Evolutionary conservation across 2,888 invertebrate genomes (phyloP), one percentile per base, ranked within the genome.

Genomic region (Drosophila imparisetae): DNA sequence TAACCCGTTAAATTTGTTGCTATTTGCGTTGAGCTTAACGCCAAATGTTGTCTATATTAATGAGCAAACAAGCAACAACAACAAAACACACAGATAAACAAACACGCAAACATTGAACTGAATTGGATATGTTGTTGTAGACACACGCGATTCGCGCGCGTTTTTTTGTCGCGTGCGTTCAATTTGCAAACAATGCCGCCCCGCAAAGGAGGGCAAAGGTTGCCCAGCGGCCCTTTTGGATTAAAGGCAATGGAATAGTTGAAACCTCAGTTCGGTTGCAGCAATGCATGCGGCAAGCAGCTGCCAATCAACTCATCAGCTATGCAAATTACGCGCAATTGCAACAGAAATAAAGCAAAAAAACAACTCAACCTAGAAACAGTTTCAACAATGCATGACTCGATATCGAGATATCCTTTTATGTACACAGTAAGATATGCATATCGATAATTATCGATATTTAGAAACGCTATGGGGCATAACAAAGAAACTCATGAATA

Each of bases 301-400:
- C 27, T 34, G 58, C 42, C 30, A 58, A 53, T 61, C 59, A 64
- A 49, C 68, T 72, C 52, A 70, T 76, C 72, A 60, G 61, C 71
- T 64, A 83, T 86, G 76, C 82, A 86, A 84, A 86, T 82, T 80
- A 59, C 75, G 55, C 62, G 57, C 75, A 80, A 84, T 84, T 85
- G 83, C 75, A 55, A 60, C 65, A 55, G 50, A 42, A 62, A 48
- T 29, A 10, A 21, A 10, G 18, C 54, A 27, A 57, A 24, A 21
- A 8, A 27, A 15, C 10, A 10, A 32, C 4, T 32, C 10, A 32
- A 4, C 4, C 10, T 36, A 15, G 15, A 36, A 36, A 15, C 15
- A 36, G 36, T 36, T 36, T 15, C 36, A 18, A 18, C 15, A 36
- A 15, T 15, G 36, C 15, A 5, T 36, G 36, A 36, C 36, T 36